Percentiles rank a stretch among this genome's conserved stretches.
phyloP scores from a whole-genome alignment of 2,888 invertebrate species.

The Trissolcus brochymenae region DNA sequence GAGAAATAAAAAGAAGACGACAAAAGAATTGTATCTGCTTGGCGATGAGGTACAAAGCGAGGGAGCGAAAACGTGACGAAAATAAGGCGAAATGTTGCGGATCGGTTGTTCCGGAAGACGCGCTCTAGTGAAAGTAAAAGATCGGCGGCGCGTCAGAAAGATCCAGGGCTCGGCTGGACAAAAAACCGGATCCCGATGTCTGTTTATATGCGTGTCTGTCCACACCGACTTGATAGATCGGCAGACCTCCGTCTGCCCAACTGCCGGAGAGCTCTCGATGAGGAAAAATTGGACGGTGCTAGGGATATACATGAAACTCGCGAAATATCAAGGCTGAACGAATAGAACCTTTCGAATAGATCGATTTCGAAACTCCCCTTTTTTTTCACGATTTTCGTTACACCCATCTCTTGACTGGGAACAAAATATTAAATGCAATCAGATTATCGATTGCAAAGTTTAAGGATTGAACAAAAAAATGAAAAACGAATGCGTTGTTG shows the following conservation, averaged over 20 bases:
- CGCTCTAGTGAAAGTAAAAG: conserved; percentile 51
- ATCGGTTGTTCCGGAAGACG: conserved; percentile 43
- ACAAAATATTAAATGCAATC: no score
- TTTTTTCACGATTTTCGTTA: background rate
- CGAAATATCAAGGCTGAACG: conserved; percentile 30
- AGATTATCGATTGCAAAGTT: no score
- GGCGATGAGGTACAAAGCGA: background rate
- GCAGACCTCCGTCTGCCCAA: conserved; percentile 26
- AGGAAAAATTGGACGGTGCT: conserved; percentile 12
- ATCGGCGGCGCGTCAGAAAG: conserved; percentile 44
- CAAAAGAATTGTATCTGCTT: background rate
- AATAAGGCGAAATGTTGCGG: conserved; percentile 13
- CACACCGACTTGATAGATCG: conserved; percentile 26
- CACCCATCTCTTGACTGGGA: background rate
- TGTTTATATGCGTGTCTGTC: conserved; percentile 50
- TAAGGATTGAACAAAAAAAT: no score
- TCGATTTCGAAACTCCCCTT: conserved; percentile 6
- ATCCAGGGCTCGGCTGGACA: conserved; percentile 44
- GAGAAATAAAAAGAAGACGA: background rate
- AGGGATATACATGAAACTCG: conserved; percentile 17
- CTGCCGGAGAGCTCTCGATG: background rate
- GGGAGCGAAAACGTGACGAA: conserved; percentile 25
- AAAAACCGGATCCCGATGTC: conserved; percentile 53
- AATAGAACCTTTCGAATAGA: conserved; percentile 19
- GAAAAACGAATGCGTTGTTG: no score